Base-by-base conservation (phyloP, 1,140 invertebrate genomes). In the Anadara kagoshimensis region DNA sequence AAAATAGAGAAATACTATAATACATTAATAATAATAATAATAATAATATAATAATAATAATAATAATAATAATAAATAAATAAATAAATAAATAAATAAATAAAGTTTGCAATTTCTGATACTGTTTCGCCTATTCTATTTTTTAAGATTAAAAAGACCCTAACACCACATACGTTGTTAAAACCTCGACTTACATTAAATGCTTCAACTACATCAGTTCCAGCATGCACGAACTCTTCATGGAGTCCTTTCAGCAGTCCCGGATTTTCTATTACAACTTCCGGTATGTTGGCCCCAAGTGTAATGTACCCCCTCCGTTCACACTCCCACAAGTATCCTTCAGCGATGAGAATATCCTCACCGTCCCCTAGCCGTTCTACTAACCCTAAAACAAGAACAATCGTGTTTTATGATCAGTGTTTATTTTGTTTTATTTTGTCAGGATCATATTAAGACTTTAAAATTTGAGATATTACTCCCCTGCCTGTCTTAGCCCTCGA, bases 251-350 rank as follows among this genome's bases (percentile, higher is more conserved):
- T 63, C 7, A 84, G 78, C 36, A 69, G 12, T 3, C 81, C 62
- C 14, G 82, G 80, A 58, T 79, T 69, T 45, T 84, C 75, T 14
- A 84, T 62, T 0, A 85, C 82, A 29, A 85, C 78, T 76, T 85
- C 82, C 20, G 83, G 83, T 44, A 78, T 78, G 44, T 67, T 71
- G 41, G 58, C 69, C 10, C 83, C 83, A 14, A 76, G 70, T 57
- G 73, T 76, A 7, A 85, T 44, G 51, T 71, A 81, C 0, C 83
- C 83, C 12, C 83, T 53, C 43, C 78, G 47, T 44, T 80, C 78
- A 20, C 85, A 76, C 73, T 84, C 83, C 75, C 85, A 85, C 69
- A 85, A 14, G 53, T 85, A 85, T 36, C 83, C 83, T 54, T 86
- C 84, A 36, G 78, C 84, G 12, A 75, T 75, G 22, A 84, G 57